Conservation (phyloP, 1,140 invertebrate species). For the Dreissena rostriformis region DNA sequence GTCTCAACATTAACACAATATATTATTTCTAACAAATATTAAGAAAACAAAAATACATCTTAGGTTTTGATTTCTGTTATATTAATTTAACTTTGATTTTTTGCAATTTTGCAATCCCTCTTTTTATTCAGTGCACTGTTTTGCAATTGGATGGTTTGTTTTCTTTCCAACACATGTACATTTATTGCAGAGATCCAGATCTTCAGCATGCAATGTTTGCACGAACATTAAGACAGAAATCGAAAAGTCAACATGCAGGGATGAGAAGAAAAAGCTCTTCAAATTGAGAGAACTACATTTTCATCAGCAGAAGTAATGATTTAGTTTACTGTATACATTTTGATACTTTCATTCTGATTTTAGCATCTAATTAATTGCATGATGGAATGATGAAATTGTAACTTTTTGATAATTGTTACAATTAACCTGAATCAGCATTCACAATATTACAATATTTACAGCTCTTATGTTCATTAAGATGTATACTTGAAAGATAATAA, state of each 20-base stretch:
- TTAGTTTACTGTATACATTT: background rate
- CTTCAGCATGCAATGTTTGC: background rate
- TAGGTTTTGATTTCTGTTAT: background rate
- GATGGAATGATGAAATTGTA: too few relatives aligned
- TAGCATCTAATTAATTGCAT: too few relatives aligned
- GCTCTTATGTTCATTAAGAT: too few relatives aligned
- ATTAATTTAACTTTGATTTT: background rate
- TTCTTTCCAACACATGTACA: background rate
- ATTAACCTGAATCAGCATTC: too few relatives aligned
- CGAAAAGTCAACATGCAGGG: background rate
- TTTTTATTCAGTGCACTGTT: background rate
- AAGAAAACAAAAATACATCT: background rate
- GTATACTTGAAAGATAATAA: too few relatives aligned
- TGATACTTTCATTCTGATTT: too few relatives aligned
- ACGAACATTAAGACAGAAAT: background rate
- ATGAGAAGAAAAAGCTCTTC: background rate
- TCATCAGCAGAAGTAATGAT: slow-evolving; percentile 1
- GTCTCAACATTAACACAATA: background rate
- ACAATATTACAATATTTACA: too few relatives aligned
- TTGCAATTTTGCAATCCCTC: background rate
- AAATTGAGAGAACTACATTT: background rate
- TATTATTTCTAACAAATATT: background rate
- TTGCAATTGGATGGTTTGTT: background rate
- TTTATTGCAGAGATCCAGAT: background rate
- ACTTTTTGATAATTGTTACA: too few relatives aligned